These are phyloP conservation scores for Symphodus melops DNA, from an alignment of 2,113 vertebrate genomes.

Conservation along the genomic window DNA sequence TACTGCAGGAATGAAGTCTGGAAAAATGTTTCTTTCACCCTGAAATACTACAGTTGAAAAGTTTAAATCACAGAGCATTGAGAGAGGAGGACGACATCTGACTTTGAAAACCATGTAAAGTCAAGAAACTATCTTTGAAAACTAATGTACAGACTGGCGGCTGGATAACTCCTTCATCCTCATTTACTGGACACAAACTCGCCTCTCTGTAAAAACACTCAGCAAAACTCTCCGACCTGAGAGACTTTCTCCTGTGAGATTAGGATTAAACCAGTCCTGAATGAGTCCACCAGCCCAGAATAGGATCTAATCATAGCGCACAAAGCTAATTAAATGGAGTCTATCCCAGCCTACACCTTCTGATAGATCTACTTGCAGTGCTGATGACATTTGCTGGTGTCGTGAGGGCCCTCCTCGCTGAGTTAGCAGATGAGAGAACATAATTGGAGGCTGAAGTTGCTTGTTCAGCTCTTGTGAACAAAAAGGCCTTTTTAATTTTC, in stretches of 20 bases:
- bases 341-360: conserved; percentile 42
- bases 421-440: conserved; percentile 36
- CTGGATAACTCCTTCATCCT: conserved; percentile 48
- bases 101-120: not conserved
- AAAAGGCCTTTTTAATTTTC: conserved; percentile 10
- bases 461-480: conserved; percentile 34
- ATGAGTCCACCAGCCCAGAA: conserved; percentile 47
- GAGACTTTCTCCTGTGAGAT: conserved; percentile 62
- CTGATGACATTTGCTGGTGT: conserved; percentile 27
- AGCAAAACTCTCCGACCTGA: conserved; percentile 46
- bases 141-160: conserved; percentile 40
- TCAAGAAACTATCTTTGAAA: not conserved
- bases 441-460: conserved; percentile 12
- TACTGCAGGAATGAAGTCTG: conserved; percentile 27
- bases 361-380: conserved; percentile 21
- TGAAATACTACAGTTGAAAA: not conserved
- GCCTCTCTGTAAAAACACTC: conserved; percentile 40
- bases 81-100: not conserved
- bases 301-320: conserved; percentile 47
- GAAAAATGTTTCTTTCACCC: not conserved
- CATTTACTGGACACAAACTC: conserved; percentile 35
- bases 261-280: conserved; percentile 71
- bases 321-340: conserved; percentile 55
- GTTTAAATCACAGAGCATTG: conserved; percentile 12
- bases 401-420: conserved; percentile 23